Base-by-base conservation (phyloP, 2,113 vertebrate species). In the Gymnocephalus cernua region DNA sequence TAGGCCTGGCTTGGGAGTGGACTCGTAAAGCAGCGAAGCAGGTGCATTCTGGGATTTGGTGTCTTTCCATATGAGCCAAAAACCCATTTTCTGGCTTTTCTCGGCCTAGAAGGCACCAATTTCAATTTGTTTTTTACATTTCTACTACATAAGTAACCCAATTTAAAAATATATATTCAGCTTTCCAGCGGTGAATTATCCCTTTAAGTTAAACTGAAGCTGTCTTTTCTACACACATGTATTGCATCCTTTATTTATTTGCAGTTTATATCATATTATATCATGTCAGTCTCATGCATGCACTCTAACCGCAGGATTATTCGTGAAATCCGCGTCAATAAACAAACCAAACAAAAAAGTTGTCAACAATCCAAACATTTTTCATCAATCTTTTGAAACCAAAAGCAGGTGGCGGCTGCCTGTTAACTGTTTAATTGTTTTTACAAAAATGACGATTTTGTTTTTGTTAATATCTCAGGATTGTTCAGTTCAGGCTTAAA, bases 401-500 rank as follows among this genome's bases (percentile, higher is more conserved):
- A 73, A 74, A 73, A 48, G 76, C 38, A 48, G 51, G 45, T 53
- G 80, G 44, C 53, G 54, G 63, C 41, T 79, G 38, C 23, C 21
- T 45, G 14, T 58, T 66, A 45, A 66, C 12, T 38, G 15, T 54
- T 15, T 47, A 48, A 75, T 54, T 44, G 32, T 51, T 53, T n/a
- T 53, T 53, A 62, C 23, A 45, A 35, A 67, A 47, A 59, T 66
- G 16, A 48, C 10, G 5, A 19, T 32, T 9, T 2, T 38, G n/a
- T 41, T 21, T 58, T 63, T 63, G 25, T 32, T 72, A 15, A 63
- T 13, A 45, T 56, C 5, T 10, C 6, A 21, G 53, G 25, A 72
- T 59, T 25, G 56, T 68, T 73, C 69, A 11, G n/a, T 62, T 21
- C 10, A 35, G 51, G 47, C 61, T 71, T 29, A 15, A 69, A 32